A percentile compares a stretch with the other conserved stretches of the same genome.
These are phyloP conservation scores for Scaptodrosophila latifasciaeformis DNA, from an alignment of 2,888 invertebrate genomes.

Conservation along the genomic window DNA sequence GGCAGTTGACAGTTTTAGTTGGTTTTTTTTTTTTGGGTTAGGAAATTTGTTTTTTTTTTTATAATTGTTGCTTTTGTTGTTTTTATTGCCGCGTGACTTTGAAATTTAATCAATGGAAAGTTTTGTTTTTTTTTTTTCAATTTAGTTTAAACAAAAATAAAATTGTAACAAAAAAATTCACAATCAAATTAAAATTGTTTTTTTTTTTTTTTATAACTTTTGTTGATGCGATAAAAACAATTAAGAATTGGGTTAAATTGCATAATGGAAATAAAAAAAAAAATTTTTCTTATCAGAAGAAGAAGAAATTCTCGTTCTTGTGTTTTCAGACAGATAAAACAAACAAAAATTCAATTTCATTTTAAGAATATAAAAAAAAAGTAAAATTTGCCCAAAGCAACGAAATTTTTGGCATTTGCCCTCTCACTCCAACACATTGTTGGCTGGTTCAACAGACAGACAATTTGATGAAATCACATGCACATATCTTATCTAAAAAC, in stretches of 20 bases:
- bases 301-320: too few relatives aligned
- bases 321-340: too few relatives aligned
- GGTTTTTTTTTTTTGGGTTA: constrained; percentile 17
- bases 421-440: too few relatives aligned
- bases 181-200: neutral
- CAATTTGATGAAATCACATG: constrained; percentile 61
- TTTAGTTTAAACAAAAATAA: neutral
- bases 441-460: too few relatives aligned
- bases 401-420: too few relatives aligned
- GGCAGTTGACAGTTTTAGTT: constrained; percentile 14
- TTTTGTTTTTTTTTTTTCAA: constrained; percentile 17
- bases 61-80: too few relatives aligned
- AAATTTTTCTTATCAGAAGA: too few relatives aligned
- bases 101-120: constrained; percentile 37
- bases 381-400: too few relatives aligned
- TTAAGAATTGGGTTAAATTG: constrained; percentile 51
- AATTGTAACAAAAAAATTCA: neutral
- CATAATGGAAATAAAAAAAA: constrained; percentile 26
- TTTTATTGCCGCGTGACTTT: constrained; percentile 16
- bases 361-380: too few relatives aligned
- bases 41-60: too few relatives aligned
- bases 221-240: too few relatives aligned
- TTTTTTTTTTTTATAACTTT: neutral
- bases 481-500: constrained; percentile 56
- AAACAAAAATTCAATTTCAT: too few relatives aligned